A percentile compares a stretch with the other conserved stretches of the same genome.
phyloP scores from a whole-genome alignment of 2,888 invertebrate species.

The Plagodis pulveraria region DNA sequence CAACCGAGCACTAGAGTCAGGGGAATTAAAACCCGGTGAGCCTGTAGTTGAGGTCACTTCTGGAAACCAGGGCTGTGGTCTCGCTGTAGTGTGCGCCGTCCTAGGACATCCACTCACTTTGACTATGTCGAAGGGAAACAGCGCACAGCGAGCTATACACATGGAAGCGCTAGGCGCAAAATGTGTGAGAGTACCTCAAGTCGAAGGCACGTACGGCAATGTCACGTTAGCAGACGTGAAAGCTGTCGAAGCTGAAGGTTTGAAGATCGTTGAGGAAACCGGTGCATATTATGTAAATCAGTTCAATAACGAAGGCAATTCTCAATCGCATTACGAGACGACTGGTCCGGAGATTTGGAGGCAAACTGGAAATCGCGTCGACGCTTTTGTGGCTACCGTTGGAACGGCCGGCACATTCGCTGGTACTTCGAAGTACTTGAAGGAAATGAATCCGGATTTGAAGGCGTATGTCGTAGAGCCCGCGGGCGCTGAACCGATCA shows the following conservation, averaged over 20 bases:
- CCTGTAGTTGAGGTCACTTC: slow-evolving; percentile 75
- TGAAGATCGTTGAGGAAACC: slow-evolving; percentile 60
- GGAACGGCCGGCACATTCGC: slow-evolving; percentile 76
- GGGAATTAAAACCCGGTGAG: slow-evolving; percentile 63
- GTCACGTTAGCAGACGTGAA: slow-evolving; percentile 72
- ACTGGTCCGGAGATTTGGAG: slow-evolving; percentile 80
- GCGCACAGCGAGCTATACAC: slow-evolving; percentile 72
- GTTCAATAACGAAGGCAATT: slow-evolving; percentile 66
- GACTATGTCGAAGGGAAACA: slow-evolving; percentile 77
- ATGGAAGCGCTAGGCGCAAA: slow-evolving; percentile 79
- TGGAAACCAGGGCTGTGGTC: slow-evolving; percentile 77
- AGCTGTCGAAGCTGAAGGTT: slow-evolving; percentile 65
- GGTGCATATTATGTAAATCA: slow-evolving; percentile 74
- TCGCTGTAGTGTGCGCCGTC: slow-evolving; percentile 77
- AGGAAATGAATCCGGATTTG: slow-evolving; percentile 68
- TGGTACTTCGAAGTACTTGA: slow-evolving; percentile 70
- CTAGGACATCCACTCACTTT: slow-evolving; percentile 71
- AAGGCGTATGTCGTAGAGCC: slow-evolving; percentile 72
- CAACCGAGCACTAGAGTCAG: slow-evolving; percentile 56
- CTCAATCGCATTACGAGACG: slow-evolving; percentile 66
- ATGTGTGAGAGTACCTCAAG: slow-evolving; percentile 72
- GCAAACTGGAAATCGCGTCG: slow-evolving; percentile 73
- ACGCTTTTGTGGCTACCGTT: slow-evolving; percentile 72
- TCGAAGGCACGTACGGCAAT: slow-evolving; percentile 75
- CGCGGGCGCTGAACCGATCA: slow-evolving; percentile 70